A percentile compares a stretch with the other conserved stretches of the same genome.
phyloP scores from a whole-genome alignment of 2,797 vertebrate genomes.

The Decapterus maruadsi region DNA sequence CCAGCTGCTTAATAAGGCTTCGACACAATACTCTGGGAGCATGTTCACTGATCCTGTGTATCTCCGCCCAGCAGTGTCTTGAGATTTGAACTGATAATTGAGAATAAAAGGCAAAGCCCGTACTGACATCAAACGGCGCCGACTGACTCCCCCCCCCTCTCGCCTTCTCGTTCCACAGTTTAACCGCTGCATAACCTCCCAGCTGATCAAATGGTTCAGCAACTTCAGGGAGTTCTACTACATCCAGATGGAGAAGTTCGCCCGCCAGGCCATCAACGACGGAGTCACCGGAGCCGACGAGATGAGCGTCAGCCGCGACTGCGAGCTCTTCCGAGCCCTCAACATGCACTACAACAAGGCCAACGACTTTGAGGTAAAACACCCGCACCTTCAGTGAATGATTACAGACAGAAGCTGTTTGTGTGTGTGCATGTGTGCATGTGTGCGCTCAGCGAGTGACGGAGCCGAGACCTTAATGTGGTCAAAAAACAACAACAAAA shows the following conservation, averaged over 20 bases:
- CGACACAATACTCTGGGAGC: background rate
- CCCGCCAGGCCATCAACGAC: constrained; percentile 97
- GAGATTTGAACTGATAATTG: background rate
- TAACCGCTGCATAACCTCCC: constrained; percentile 99
- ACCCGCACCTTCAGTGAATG: constrained; percentile 5
- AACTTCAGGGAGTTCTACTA: constrained; percentile 99
- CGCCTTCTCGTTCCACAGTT: constrained; percentile 88
- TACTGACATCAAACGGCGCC: background rate
- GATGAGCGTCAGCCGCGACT: constrained; percentile 96
- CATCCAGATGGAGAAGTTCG: constrained; percentile 99
- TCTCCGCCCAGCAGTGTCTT: constrained; percentile 5
- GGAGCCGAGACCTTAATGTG: constrained; percentile 20
- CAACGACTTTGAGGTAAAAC: constrained; percentile 98
- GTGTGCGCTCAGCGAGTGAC: constrained; percentile 15
- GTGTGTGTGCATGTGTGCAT: no score
- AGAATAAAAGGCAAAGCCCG: background rate
- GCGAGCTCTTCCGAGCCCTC: constrained; percentile 97
- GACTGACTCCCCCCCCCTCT: constrained; percentile 49
- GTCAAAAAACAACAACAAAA: background rate
- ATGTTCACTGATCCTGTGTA: constrained; percentile 8
- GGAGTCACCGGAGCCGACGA: constrained; percentile 94
- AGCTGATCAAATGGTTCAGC: constrained; percentile 99
- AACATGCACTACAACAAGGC: constrained; percentile 99
- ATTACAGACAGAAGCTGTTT: background rate
- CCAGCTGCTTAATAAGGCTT: constrained; percentile 67